These are phyloP conservation scores for Drosophila bifasciata DNA, from an alignment of 1,140 invertebrate species.

Conservation along the genomic window DNA sequence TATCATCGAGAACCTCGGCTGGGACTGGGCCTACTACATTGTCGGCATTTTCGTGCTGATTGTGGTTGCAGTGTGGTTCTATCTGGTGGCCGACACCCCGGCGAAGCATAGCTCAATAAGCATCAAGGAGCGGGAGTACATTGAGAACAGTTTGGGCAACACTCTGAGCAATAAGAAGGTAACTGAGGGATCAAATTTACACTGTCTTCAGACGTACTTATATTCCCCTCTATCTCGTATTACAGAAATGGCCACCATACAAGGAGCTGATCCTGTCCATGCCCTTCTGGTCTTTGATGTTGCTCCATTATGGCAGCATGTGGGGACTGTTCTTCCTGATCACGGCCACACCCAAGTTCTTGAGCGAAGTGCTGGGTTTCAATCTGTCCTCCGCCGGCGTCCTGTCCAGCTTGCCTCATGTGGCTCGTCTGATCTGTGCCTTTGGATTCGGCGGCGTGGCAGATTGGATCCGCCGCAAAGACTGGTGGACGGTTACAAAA, in stretches of 20 bases:
- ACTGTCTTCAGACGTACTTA: too few relatives aligned
- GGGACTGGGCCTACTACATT: conserved; percentile 90
- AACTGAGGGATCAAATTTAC: neutral
- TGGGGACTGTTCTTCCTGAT: conserved; percentile 93
- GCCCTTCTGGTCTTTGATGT: conserved; percentile 88
- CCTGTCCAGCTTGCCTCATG: conserved; percentile 89
- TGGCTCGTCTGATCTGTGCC: conserved; percentile 87
- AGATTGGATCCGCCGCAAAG: conserved; percentile 87
- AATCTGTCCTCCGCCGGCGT: conserved; percentile 90
- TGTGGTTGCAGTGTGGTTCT: conserved; percentile 88
- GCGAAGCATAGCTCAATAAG: conserved; percentile 90
- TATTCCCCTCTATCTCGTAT: neutral
- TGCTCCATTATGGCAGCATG: conserved; percentile 90
- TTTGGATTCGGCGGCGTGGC: conserved; percentile 88
- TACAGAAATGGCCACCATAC: conserved; percentile 86
- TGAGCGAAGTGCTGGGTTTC: conserved; percentile 91
- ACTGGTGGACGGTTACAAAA: conserved; percentile 86
- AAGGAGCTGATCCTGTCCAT: conserved; percentile 86
- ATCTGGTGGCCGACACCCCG: conserved; percentile 89
- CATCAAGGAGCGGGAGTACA: conserved; percentile 90
- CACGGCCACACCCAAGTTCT: conserved; percentile 94
- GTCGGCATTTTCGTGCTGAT: conserved; percentile 87
- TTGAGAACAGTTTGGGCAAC: conserved; percentile 87
- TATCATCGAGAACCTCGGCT: conserved; percentile 88
- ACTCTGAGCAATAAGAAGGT: conserved; percentile 74